phyloP scores from a whole-genome alignment of 2,113 vertebrate species.

The Synchiropus splendidus region DNA sequence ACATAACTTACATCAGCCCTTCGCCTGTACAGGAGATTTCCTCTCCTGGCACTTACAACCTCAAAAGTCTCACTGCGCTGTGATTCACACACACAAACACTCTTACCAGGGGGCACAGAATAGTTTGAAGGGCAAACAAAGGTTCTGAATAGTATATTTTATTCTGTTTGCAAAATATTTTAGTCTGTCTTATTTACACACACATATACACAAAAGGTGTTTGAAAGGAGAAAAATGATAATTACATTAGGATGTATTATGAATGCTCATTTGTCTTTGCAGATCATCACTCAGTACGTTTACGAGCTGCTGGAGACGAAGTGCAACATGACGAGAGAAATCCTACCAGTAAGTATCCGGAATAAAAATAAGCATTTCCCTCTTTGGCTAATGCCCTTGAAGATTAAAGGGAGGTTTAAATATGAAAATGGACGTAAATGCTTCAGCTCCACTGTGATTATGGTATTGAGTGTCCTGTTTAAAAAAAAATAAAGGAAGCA shows the following conservation, averaged over 20 bases:
- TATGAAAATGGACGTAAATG: slow-evolving; percentile 50
- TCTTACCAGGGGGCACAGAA: slow-evolving; percentile 32
- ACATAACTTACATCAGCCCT: slow-evolving; percentile 76
- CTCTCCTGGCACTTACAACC: slow-evolving; percentile 65
- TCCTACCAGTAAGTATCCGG: slow-evolving; percentile 83
- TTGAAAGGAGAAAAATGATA: slow-evolving; percentile 5
- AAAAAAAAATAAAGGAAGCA: slow-evolving; percentile 11
- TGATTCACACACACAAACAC: slow-evolving; percentile 34
- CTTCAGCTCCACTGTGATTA: slow-evolving; percentile 40
- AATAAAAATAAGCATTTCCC: slow-evolving; percentile 32
- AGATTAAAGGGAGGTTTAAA: slow-evolving; percentile 63
- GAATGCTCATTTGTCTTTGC: slow-evolving; percentile 28
- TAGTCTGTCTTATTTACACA: slow-evolving; percentile 37
- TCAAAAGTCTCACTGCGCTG: slow-evolving; percentile 47
- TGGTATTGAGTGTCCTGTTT: slow-evolving; percentile 46
- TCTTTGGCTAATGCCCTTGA: slow-evolving; percentile 55
- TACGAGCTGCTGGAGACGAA: slow-evolving; percentile 90
- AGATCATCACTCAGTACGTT: slow-evolving; percentile 94
- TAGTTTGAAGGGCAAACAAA: slow-evolving; percentile 11
- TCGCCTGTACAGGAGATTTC: slow-evolving; percentile 67
- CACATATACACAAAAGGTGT: slow-evolving; percentile 1
- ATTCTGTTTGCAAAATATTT: slow-evolving; percentile 38
- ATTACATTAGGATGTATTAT: slow-evolving; percentile 16
- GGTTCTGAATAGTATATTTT: slow-evolving; percentile 34
- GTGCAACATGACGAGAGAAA: slow-evolving; percentile 87